Evolutionary conservation across 2,888 invertebrate species (phyloP), one percentile per base, ranked within the genome.

Genomic region (Lacanobia wlatinum): DNA sequence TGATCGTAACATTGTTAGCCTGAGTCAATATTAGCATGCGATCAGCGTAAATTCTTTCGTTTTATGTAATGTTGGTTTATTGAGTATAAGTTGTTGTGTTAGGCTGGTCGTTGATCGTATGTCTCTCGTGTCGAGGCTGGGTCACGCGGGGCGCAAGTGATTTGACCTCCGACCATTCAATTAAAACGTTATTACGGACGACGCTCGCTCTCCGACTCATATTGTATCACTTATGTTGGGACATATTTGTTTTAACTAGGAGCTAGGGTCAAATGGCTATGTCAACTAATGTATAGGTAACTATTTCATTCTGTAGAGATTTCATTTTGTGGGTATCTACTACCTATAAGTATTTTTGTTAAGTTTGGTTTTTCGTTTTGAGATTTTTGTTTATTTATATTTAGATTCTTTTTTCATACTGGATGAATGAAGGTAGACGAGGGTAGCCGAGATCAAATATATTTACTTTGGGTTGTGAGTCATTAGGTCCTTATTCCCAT

Each of bases 151-250:
- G 89, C 91, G 87, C 95, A 96, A 96, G 95, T 95, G 95, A 96
- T 96, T 96, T 95, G 96, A 96, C 96, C 96, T 96, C 95, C 92
- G 95, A 88, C 92, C 92, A 86, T 87, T 94, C 93, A 95, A 96
- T 96, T 96, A 96, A 95, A 94, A 95, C 92, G 93, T 91, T 92
- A 90, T 89, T 90, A 88, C 89, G 87, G 84, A 75, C 87, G 84
- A 78, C 86, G 86, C 87, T 87, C 89, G 88, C 87, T 87, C 88
- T 72, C 71, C 64, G 78, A 58, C 86, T 87, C 90, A 87, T 88
- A 86, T 87, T 86, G 87, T 88, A 86, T 88, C 78, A 84, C 84
- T 85, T 80, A 75, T 74, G 80, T 83, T 82, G 78, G 58, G 67
- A 75, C 77, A 78, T 82, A 83, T 85, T 83, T 82, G 76, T 78